A percentile compares a stretch with the other conserved stretches of the same genome.
phyloP scores from a whole-genome alignment of 2,113 vertebrate genomes.

The Heliornis fulica region DNA sequence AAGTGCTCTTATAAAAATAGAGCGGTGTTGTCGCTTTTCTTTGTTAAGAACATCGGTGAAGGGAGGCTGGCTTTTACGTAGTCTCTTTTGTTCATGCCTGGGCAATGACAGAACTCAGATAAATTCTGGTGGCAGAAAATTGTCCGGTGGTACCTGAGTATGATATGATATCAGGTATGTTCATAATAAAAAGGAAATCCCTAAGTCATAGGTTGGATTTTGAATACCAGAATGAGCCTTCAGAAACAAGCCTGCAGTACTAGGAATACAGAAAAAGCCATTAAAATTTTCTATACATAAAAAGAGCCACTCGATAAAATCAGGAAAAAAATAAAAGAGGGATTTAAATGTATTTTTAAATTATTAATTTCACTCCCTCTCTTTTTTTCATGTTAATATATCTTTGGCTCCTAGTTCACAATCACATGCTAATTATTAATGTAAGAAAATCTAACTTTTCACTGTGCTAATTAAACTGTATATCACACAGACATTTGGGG shows the following conservation, averaged over 20 bases:
- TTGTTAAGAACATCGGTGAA: neutral
- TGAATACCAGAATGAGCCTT: neutral
- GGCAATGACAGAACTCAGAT: neutral
- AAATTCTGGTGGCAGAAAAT: neutral
- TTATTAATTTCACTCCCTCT: conserved; percentile 10
- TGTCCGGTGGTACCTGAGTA: neutral
- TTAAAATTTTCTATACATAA: neutral
- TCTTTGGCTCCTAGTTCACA: neutral
- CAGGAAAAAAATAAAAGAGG: neutral
- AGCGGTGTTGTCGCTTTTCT: neutral
- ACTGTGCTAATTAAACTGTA: conserved; percentile 29
- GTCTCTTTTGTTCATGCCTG: conserved; percentile 15
- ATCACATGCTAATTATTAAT: conserved; percentile 11
- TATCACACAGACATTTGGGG: conserved; percentile 33
- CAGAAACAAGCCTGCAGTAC: neutral
- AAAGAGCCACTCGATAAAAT: neutral
- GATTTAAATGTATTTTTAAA: neutral
- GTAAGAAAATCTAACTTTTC: conserved; percentile 26
- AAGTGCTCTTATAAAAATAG: neutral
- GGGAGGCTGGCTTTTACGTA: neutral
- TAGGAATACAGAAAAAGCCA: neutral
- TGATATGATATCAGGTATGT: neutral
- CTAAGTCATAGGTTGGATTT: neutral
- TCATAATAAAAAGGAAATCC: neutral
- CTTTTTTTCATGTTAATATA: conserved; percentile 22